Base-by-base conservation (phyloP, 2,113 vertebrate species). In the Symphodus melops region DNA sequence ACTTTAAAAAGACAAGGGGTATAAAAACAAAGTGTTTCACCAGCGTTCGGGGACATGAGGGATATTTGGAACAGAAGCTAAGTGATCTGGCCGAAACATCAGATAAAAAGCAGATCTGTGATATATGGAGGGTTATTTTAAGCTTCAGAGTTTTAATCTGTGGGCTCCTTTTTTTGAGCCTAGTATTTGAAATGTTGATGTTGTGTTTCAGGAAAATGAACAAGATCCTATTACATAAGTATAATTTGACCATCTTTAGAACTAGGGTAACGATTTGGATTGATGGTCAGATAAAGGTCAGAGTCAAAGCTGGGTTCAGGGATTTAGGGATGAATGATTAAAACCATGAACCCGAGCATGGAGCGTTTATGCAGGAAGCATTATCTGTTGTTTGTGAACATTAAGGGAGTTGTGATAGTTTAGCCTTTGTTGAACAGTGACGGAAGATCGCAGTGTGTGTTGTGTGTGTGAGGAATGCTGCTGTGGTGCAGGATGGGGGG, bases 401-500 rank as follows among this genome's bases (percentile, higher is more conserved):
- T 39, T 39, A 1, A 41, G 39, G 39, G 39, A 41, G 9, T 44
- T 51, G 65, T 64, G 73, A 76, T 68, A 58, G 49, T 67, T 67
- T 48, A 74, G 59, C 70, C 33, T 66, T 61, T 1, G 1, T 5
- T 49, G 62, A 20, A 48, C 46, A 8, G 39, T 75, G 71, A 83
- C 69, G 52, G 41, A 23, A 52, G 41, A 63, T 65, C 37, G 25
- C 53, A 64, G 56, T 67, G 51, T 74, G 54, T 77, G 42, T 59
- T 33, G 23, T 58, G 63, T 72, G 78, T 68, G 54, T 37, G 74
- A 82, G 76, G 83, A 88, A 85, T 85, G 82, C 84, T 85, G 81
- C 72, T 77, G 71, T 72, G 77, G 72, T 70, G 75, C 64, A 76
- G 51, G 66, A 52, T 55, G 63, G 64, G 1, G 70, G 69, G 72